A percentile compares a stretch with the other conserved stretches of the same genome.
These are phyloP conservation scores for Eutrigla gurnardus DNA, from an alignment of 2,797 vertebrate species.

Conservation along the genomic window DNA sequence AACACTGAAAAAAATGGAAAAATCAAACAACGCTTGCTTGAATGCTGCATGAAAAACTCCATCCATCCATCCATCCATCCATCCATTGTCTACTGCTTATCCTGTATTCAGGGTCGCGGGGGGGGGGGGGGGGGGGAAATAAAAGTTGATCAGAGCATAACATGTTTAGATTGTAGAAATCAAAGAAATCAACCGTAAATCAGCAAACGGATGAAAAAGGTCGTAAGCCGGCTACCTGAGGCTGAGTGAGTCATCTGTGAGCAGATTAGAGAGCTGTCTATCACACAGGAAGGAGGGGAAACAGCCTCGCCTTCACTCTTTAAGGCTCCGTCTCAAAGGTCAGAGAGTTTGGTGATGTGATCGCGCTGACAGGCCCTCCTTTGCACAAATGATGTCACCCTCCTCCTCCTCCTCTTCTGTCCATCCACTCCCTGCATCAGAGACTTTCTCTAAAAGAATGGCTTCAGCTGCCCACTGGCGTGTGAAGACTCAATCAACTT, in stretches of 20 bases:
- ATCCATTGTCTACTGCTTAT: no score
- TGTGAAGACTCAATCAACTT: conserved; percentile 50
- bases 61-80: no score
- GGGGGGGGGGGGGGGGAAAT: no score
- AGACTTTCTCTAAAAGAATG: conserved; percentile 1
- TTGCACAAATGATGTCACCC: conserved; percentile 45
- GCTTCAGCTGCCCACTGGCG: conserved; percentile 26
- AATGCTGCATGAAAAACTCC: no score
- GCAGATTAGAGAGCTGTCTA: conserved; percentile 46
- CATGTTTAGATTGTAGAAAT: not conserved
- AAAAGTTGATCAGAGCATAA: not conserved
- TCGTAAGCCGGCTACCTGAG: conserved; percentile 11
- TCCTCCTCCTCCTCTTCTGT: conserved; percentile 21
- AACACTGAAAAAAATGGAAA: no score
- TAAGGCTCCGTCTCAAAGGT: conserved; percentile 66
- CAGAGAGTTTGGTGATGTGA: conserved; percentile 68
- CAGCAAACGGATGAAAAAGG: not conserved
- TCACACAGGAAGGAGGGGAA: conserved; percentile 42
- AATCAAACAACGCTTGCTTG: no score
- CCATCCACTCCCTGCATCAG: conserved; percentile 16
- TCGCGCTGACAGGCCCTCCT: conserved; percentile 55
- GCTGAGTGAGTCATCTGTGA: conserved; percentile 55
- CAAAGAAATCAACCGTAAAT: conserved; percentile 16
- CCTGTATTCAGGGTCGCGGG: no score
- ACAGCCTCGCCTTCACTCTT: conserved; percentile 43